Evolutionary conservation across 2,113 vertebrate genomes (phyloP), one percentile per base, ranked within the genome.

Genomic region (Salvator merianae): DNA sequence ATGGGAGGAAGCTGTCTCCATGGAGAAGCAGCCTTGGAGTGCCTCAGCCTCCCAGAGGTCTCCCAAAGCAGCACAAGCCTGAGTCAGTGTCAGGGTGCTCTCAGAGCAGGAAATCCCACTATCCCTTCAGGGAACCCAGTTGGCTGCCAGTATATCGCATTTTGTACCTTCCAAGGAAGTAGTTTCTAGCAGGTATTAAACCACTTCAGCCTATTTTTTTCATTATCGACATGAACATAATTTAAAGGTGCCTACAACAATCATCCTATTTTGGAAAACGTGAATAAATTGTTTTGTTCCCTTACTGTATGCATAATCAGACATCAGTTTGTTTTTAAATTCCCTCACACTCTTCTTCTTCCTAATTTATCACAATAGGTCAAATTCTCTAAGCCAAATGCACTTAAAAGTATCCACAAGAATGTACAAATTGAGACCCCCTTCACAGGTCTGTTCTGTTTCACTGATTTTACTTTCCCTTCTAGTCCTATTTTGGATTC

Each of bases 341-440:
- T 32, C 18, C 30, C 70, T 73, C 18, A 73, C n/a, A 59, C 3
- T 34, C 36, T 82, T 82, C 50, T 73, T 82, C 32, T 36, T 59
- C 73, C 70, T 62, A 73, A 82, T 73, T 43, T 55, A 28, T 62
- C 18, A 59, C 24, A 43, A 16, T 62, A 36, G 50, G 53, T 73
- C 55, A 82, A 73, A 82, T 82, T 73, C 18, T 24, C 69, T 70
- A 73, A 73, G 50, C 26, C 20, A 9, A 32, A 69, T 7, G 4
- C 78, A 80, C 65, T 69, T 50, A 53, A 80, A 82, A 32, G 36
- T 63, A 40, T n/a, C 70, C 81, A 73, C 53, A 82, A 73, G 30
- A 73, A 73, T 82, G 80, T 36, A 73, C 50, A 82, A 62, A 81
- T 71, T 72, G 69, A 82, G 80, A 62, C 53, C 69, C 69, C 53